Conservation (phyloP, 2,888 invertebrate species). For the Lymantria dispar region DNA sequence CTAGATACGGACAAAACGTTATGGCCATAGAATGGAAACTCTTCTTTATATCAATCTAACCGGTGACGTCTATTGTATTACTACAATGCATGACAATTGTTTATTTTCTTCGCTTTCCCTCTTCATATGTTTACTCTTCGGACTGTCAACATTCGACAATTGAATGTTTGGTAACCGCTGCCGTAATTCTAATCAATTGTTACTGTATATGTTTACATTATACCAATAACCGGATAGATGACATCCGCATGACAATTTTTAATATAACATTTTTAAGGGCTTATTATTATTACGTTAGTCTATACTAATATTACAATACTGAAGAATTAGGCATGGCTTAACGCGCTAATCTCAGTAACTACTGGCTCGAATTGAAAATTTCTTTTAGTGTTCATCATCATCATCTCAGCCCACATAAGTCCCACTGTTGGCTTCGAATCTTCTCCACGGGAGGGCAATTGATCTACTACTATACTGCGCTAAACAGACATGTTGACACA, state of each 20-base stretch:
- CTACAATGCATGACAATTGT: constrained; percentile 26
- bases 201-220: constrained; percentile 51
- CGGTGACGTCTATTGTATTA: constrained; percentile 10
- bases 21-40: constrained; percentile 24
- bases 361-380: too few relatives aligned
- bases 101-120: constrained; percentile 7
- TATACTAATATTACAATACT: too few relatives aligned
- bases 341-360: too few relatives aligned
- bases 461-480: too few relatives aligned
- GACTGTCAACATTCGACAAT: constrained; percentile 50
- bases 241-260: constrained; percentile 4
- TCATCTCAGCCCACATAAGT: too few relatives aligned
- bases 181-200: constrained; percentile 57
- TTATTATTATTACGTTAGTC: not conserved
- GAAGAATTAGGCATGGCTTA: too few relatives aligned
- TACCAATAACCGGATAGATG: constrained; percentile 24
- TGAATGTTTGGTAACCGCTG: constrained; percentile 61
- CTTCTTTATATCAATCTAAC: constrained; percentile 38
- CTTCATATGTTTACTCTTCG: constrained; percentile 42
- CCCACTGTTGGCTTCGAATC: too few relatives aligned
- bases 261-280: not conserved
- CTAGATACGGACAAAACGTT: constrained; percentile 21
- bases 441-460: too few relatives aligned
- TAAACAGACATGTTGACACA: too few relatives aligned
- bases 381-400: too few relatives aligned